These are phyloP conservation scores for Cryptus viduatorius DNA, from an alignment of 2,888 invertebrate genomes.

Conservation along the genomic window DNA sequence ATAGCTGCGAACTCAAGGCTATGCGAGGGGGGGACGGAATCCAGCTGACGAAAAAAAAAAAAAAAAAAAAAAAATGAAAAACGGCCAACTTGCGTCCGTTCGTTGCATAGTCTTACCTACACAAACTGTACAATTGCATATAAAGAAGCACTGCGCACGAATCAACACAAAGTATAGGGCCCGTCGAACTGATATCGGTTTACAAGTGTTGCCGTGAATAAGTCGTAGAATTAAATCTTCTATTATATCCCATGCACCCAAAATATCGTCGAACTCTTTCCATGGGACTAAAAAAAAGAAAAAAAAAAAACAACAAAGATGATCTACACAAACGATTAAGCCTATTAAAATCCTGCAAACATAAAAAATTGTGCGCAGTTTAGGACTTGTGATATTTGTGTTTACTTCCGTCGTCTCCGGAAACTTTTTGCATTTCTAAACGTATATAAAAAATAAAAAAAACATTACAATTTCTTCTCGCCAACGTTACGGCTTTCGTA, in stretches of 20 bases:
- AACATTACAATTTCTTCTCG: constrained; percentile 26
- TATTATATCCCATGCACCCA: constrained; percentile 59
- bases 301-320: constrained; percentile 22
- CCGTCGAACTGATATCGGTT: constrained; percentile 64
- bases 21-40: constrained; percentile 11
- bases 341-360: constrained; percentile 32
- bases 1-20: constrained; percentile 52
- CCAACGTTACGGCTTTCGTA: constrained; percentile 28
- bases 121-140: constrained; percentile 66
- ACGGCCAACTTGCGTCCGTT: constrained; percentile 38
- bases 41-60: background rate
- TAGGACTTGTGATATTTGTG: constrained; percentile 31
- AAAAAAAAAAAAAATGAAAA: background rate
- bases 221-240: constrained; percentile 56
- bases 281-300: constrained; percentile 62
- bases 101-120: constrained; percentile 52
- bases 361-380: constrained; percentile 19
- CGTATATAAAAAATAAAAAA: background rate
- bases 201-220: constrained; percentile 59
- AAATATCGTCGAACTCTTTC: constrained; percentile 58
- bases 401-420: constrained; percentile 31
- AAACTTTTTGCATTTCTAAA: constrained; percentile 17
- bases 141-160: constrained; percentile 63
- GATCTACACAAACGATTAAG: constrained; percentile 10
- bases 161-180: constrained; percentile 55